These are phyloP conservation scores for Drosophila hydei DNA, from an alignment of 1,140 invertebrate species.

Conservation along the genomic window DNA sequence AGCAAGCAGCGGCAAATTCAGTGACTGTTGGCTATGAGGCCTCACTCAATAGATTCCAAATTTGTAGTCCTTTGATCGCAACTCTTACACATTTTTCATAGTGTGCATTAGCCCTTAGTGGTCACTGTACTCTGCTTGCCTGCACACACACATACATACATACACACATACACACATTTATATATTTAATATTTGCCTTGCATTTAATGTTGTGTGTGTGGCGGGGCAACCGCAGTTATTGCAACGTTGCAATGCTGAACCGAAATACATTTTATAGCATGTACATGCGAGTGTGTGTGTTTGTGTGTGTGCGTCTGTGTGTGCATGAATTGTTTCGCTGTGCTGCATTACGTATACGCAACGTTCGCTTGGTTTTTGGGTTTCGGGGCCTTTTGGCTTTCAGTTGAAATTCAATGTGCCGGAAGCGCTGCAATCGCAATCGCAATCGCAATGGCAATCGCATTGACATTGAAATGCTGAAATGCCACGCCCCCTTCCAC, in stretches of 20 bases:
- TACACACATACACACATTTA: too few relatives aligned
- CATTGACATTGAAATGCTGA: conserved; percentile 58
- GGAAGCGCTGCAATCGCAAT: conserved; percentile 56
- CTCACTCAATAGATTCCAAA: too few relatives aligned
- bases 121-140: too few relatives aligned
- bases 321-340: conserved; percentile 64
- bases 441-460: conserved; percentile 60
- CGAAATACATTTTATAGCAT: conserved; percentile 75
- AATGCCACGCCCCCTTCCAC: not conserved
- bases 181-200: conserved; percentile 51
- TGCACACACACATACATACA: too few relatives aligned
- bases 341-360: conserved; percentile 69
- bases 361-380: conserved; percentile 47
- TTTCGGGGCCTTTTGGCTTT: conserved; percentile 54
- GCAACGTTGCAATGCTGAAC: conserved; percentile 41
- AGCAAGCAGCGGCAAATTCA: too few relatives aligned
- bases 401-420: conserved; percentile 52
- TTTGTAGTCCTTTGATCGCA: too few relatives aligned
- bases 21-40: too few relatives aligned
- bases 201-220: conserved; percentile 59
- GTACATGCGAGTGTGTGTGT: conserved; percentile 44
- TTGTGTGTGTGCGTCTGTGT: conserved; percentile 23
- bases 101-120: too few relatives aligned
- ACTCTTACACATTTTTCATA: too few relatives aligned
- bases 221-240: conserved; percentile 57